Evolutionary conservation across 2,888 invertebrate species (phyloP).

Genomic region (Mellilla xanthometata): DNA sequence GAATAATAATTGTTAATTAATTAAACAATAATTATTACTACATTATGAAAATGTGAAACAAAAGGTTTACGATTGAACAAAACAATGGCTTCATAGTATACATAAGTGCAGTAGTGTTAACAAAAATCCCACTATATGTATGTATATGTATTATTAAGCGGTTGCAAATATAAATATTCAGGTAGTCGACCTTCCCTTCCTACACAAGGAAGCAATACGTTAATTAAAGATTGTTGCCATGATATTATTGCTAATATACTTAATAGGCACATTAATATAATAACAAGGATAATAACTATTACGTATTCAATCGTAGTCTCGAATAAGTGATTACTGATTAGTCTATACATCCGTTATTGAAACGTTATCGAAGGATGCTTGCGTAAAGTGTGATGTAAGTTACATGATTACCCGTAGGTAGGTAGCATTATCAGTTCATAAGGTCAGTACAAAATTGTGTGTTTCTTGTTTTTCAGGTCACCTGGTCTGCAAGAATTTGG

Average conservation of each 20-base stretch:
- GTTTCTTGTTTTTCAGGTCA: too few relatives aligned
- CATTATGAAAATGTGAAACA: too few relatives aligned
- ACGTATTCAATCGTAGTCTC: slow-evolving; percentile 3
- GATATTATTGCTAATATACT: slow-evolving; percentile 10
- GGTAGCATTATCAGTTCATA: too few relatives aligned
- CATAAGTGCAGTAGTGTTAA: too few relatives aligned
- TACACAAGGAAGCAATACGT: slow-evolving; percentile 14
- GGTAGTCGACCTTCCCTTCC: slow-evolving; percentile 14
- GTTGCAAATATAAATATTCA: slow-evolving; percentile 11
- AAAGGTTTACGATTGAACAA: too few relatives aligned
- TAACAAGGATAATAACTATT: slow-evolving; percentile 12
- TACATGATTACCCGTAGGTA: too few relatives aligned
- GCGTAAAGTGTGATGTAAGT: not conserved
- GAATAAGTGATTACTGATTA: slow-evolving; percentile 1
- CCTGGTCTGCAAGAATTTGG: too few relatives aligned
- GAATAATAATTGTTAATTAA: too few relatives aligned
- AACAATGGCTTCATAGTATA: too few relatives aligned
- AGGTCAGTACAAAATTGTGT: too few relatives aligned
- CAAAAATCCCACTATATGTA: not conserved
- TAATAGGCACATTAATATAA: slow-evolving; percentile 9
- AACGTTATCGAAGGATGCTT: not conserved
- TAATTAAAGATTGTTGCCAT: slow-evolving; percentile 13
- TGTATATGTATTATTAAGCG: too few relatives aligned
- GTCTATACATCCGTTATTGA: slow-evolving; percentile 3
- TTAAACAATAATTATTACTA: too few relatives aligned